Base-by-base conservation (phyloP, 2,888 invertebrate species). In the Alentia gelatinosa region DNA sequence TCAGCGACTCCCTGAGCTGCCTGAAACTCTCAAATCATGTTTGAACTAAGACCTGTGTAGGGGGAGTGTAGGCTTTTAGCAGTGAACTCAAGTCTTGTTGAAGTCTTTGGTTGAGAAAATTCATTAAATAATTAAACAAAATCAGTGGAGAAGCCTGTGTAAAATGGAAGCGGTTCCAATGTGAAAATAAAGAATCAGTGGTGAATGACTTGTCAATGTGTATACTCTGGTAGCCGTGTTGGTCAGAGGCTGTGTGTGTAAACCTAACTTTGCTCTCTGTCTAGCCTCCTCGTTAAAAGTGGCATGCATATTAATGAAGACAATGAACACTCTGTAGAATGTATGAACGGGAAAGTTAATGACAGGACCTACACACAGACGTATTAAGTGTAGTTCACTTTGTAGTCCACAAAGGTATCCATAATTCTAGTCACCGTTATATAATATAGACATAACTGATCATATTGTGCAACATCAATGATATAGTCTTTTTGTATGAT, bases 401-500 rank as follows among this genome's bases (percentile, higher is more conserved):
- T 79, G 79, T 79, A 79, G 39, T 74, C 79, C 39, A 35, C 37
- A 35, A 39, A 79, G 79, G 79, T 79, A 79, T 7, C 79, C 39
- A 79, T 79, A 35, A 79, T 79, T 79, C 79, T 79, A 79, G 79
- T 79, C 79, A 79, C 79, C 79, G 39, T 79, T 39, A 79, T 79
- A 79, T 39, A 79, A 15, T 79, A 79, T 37, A 79, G 79, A 37
- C 79, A 79, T 35, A 37, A 35, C 19, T 79, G 79, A 39, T n/a
- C 39, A 79, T 79, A 79, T 79, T 79, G 79, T 79, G 79, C 79
- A 79, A 39, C 19, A n/a, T 79, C 23, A 35, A 79, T 15, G 37
- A 79, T 79, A 39, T 79, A 79, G 37, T 37, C 37, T 79, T 79
- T 79, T 79, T 39, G 79, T 79, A 79, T 12, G 56, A 12, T n/a